These are phyloP conservation scores for Itoplectis maculator DNA, from an alignment of 2,888 invertebrate species.

Conservation along the genomic window DNA sequence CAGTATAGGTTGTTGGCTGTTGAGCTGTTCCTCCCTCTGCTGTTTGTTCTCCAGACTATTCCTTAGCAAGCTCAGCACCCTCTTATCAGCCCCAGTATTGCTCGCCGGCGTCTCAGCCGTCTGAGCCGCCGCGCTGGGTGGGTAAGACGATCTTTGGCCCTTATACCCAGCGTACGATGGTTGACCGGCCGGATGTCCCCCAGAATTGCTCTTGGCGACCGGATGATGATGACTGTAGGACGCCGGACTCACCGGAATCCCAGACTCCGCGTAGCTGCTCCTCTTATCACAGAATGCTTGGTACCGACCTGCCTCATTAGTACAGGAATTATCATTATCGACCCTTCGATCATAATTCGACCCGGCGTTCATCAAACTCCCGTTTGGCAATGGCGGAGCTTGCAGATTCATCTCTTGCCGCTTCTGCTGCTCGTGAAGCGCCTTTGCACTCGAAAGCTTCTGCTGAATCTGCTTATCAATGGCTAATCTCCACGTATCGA, in stretches of 20 bases:
- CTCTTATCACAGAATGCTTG: conserved; percentile 82
- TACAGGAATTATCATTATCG: conserved; percentile 74
- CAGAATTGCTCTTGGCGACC: conserved; percentile 59
- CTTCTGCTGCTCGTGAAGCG: conserved; percentile 77
- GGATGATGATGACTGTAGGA: conserved; percentile 70
- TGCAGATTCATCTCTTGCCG: conserved; percentile 76
- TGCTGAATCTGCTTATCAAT: conserved; percentile 87
- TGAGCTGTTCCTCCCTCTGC: conserved; percentile 81
- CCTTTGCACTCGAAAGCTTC: conserved; percentile 82
- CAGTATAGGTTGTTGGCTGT: conserved; percentile 79
- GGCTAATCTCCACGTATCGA: conserved; percentile 86
- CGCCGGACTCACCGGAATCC: conserved; percentile 71
- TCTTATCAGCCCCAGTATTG: conserved; percentile 88
- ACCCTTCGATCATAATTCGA: conserved; percentile 77
- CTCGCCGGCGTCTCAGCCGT: conserved; percentile 74
- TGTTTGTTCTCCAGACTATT: conserved; percentile 90
- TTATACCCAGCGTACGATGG: conserved; percentile 71
- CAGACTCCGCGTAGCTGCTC: conserved; percentile 75
- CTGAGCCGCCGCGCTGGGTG: conserved; percentile 52
- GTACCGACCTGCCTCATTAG: conserved; percentile 69
- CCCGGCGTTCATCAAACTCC: conserved; percentile 72
- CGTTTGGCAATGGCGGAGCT: conserved; percentile 76
- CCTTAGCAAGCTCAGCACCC: conserved; percentile 89
- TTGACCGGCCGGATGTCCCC: conserved; percentile 68
- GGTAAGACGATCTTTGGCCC: conserved; percentile 76